A percentile compares a stretch with the other conserved stretches of the same genome.
These are phyloP conservation scores for Sitta carolinensis DNA, from an alignment of 2,797 vertebrate genomes.

Conservation along the genomic window DNA sequence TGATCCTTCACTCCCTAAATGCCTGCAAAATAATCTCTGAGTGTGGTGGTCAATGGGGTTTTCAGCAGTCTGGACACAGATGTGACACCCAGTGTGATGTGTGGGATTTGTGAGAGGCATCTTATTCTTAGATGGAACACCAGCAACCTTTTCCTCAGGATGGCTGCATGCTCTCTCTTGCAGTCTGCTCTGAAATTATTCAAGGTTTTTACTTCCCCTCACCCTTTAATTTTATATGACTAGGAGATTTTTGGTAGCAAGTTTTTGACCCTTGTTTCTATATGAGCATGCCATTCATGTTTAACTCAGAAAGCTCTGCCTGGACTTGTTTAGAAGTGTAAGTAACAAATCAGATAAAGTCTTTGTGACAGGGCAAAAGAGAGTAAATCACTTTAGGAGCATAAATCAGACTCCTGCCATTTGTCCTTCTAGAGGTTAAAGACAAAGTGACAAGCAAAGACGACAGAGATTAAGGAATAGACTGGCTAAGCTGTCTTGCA, in stretches of 20 bases:
- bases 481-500: not conserved
- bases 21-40: not conserved
- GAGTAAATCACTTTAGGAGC: not conserved
- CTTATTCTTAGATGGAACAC: not conserved
- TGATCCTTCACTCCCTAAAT: not conserved
- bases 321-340: not conserved
- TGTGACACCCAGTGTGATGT: not conserved
- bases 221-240: not conserved
- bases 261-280: not conserved
- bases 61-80: not conserved
- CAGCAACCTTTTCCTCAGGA: not conserved
- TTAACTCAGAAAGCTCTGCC: not conserved
- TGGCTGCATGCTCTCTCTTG: not conserved
- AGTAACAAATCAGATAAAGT: not conserved
- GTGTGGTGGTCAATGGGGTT: not conserved
- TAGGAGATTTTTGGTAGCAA: not conserved
- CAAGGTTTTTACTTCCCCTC: not conserved
- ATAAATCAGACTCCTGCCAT: not conserved
- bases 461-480: not conserved
- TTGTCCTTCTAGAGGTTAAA: slow-evolving; percentile 26
- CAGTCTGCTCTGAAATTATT: not conserved
- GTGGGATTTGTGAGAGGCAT: not conserved
- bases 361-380: not conserved
- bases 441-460: not conserved
- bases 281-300: not conserved